Evolutionary conservation across 2,888 invertebrate species (phyloP), one percentile per base, ranked within the genome.

Genomic region (Apodemia duryi): DNA sequence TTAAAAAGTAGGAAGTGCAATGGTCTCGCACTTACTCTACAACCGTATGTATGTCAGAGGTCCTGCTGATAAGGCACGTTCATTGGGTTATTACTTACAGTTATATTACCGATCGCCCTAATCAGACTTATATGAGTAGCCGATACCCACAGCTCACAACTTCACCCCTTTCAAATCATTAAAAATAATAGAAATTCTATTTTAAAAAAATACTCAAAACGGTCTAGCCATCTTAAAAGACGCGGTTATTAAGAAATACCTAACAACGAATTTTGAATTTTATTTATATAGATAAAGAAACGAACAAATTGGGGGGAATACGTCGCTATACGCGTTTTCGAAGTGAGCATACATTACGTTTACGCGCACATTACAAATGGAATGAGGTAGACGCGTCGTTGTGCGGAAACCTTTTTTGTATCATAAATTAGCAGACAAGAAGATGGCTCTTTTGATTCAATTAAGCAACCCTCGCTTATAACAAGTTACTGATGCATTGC

Each of bases 51-150:
- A 72, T 86, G 86, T 84, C 85, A 86, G 79, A 83, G 85, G 83
- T 84, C 82, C 73, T 69, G 72, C 72, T 68, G 88, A 88, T 88
- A 88, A 88, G 85, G 87, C 87, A 87, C 86, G 87, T 80, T 77
- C 77, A 78, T 73, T 73, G 71, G 77, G 75, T 77, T 76, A 73
- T 74, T 78, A 76, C 77, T 70, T 72, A 76, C 75, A 73, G 73
- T 74, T 74, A 74, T 75, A 73, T 72, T 73, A 68, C 74, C 71
- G 77, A 79, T 80, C 72, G 69, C 69, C 67, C 65, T 61, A 61
- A 64, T 64, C 49, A 61, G n/a, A 57, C 9, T 57, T 57, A 28
- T 29, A 57, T 32, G 11, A 57, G 54, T 28, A 57, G 11, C 54
- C 13, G 46, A 46, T 46, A 46, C 46, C 46, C 32, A 57, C 9